Conservation (phyloP, 2,888 invertebrate species). For the Masnerella sp. region DNA sequence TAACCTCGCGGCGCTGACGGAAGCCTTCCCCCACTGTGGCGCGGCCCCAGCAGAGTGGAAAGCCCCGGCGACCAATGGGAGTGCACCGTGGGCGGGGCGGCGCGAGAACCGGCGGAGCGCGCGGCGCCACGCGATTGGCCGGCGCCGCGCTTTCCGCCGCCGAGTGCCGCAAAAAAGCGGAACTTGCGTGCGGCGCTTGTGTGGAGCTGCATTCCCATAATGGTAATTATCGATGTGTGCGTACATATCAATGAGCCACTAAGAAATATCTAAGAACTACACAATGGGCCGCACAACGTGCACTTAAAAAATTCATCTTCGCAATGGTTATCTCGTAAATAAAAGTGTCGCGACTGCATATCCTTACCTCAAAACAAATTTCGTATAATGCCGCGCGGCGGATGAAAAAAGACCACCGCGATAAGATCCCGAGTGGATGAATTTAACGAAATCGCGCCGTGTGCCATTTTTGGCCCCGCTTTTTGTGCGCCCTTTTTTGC, state of each 20-base stretch:
- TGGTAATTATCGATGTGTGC: slow-evolving; percentile 55
- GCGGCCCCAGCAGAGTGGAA: slow-evolving; percentile 23
- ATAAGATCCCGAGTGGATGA: no score
- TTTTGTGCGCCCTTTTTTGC: no score
- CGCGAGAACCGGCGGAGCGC: slow-evolving; percentile 29
- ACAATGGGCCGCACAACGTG: slow-evolving; percentile 34
- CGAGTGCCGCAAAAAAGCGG: slow-evolving; percentile 54
- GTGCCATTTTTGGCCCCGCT: no score
- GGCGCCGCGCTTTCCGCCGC: slow-evolving; percentile 42
- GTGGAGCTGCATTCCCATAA: slow-evolving; percentile 55
- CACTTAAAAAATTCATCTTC: slow-evolving; percentile 42
- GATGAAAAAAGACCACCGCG: neutral
- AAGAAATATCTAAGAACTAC: slow-evolving; percentile 49
- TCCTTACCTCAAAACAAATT: slow-evolving; percentile 2
- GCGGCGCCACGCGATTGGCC: slow-evolving; percentile 59
- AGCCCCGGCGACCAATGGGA: slow-evolving; percentile 54
- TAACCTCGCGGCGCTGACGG: slow-evolving; percentile 44
- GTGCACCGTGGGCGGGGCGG: slow-evolving; percentile 51
- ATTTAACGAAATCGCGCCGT: no score
- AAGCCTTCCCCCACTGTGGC: slow-evolving; percentile 28
- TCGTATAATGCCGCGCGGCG: neutral
- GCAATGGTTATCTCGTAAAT: slow-evolving; percentile 29
- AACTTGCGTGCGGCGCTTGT: slow-evolving; percentile 58
- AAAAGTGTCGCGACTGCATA: slow-evolving; percentile 13
- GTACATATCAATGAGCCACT: slow-evolving; percentile 41